Conservation (phyloP, 2,113 vertebrate species). For the Numida meleagris region DNA sequence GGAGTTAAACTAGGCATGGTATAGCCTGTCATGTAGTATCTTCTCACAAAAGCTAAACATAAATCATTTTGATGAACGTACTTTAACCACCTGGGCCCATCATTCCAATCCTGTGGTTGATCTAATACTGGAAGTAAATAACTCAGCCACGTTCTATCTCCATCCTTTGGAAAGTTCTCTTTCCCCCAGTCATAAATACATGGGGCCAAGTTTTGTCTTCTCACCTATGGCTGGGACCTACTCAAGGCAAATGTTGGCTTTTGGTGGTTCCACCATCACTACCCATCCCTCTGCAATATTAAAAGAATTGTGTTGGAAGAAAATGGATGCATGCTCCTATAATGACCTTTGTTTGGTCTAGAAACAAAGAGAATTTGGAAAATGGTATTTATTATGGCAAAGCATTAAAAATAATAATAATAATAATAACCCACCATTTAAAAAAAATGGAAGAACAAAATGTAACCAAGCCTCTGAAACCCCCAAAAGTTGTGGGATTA, state of each 20-base stretch:
- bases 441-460: not conserved
- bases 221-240: not conserved
- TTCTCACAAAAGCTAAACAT: not conserved
- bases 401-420: not conserved
- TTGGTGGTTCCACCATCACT: not conserved
- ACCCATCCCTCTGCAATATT: not conserved
- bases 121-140: not conserved
- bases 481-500: not conserved
- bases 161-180: not conserved
- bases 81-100: not conserved
- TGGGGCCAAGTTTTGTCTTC: not conserved
- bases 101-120: not conserved
- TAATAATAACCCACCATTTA: not conserved
- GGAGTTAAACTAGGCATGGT: not conserved
- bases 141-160: not conserved
- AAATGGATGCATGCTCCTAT: fast-evolving
- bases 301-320: not conserved
- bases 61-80: not conserved
- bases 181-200: not conserved
- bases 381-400: not conserved
- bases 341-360: not conserved
- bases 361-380: not conserved
- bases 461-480: not conserved
- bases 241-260: not conserved
- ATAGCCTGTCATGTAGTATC: not conserved